Conservation (phyloP, 2,888 invertebrate genomes). For the Leptopterna dolabrata region DNA sequence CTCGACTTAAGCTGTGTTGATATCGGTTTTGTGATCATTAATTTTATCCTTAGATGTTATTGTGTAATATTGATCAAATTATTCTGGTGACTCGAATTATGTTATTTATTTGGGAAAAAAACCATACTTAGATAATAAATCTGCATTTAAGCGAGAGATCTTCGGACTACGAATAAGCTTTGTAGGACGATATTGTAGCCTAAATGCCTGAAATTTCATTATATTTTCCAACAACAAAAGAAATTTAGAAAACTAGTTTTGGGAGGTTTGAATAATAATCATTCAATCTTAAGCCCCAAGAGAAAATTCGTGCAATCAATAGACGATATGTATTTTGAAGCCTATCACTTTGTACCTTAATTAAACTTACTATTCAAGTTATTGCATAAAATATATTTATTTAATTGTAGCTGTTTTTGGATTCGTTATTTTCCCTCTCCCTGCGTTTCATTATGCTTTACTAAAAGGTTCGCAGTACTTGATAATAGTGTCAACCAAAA, state of each 20-base stretch:
- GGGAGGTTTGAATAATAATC: neutral
- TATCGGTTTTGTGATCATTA: neutral
- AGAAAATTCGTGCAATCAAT: constrained; percentile 32
- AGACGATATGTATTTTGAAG: neutral
- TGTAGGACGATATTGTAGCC: neutral
- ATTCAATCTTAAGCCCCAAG: neutral
- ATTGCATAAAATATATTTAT: constrained; percentile 45
- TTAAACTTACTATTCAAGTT: constrained; percentile 16
- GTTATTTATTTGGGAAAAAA: neutral
- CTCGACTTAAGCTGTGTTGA: neutral
- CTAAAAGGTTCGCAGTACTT: too few relatives aligned
- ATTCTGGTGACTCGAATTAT: neutral
- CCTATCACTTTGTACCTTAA: constrained; percentile 35
- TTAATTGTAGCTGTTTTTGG: neutral
- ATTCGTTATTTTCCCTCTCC: neutral
- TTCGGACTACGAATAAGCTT: neutral
- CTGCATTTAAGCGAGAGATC: neutral
- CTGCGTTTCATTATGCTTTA: too few relatives aligned
- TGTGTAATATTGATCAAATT: neutral
- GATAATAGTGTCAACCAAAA: too few relatives aligned
- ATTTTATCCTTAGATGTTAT: neutral
- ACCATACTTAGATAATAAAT: neutral
- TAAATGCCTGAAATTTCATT: neutral
- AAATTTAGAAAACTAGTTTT: neutral
- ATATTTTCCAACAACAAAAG: neutral